Conservation (phyloP, 2,113 vertebrate species). For the Larimichthys polyactis region DNA sequence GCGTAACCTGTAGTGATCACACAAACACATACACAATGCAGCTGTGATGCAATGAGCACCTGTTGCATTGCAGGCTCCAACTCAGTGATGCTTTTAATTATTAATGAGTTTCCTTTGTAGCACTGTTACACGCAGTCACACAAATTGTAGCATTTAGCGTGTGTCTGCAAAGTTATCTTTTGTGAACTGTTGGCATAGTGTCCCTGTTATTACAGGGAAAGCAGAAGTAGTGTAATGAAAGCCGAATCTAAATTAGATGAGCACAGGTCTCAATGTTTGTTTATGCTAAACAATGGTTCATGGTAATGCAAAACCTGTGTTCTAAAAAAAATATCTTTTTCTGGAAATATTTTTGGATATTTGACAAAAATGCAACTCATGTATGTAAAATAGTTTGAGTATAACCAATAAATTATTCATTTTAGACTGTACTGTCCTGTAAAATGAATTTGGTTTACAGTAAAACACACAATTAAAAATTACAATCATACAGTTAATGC, state of each 20-base stretch:
- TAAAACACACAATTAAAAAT: neutral
- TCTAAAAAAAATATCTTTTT: neutral
- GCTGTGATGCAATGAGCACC: conserved; percentile 69
- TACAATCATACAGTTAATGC: too few species aligned
- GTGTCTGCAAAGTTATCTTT: conserved; percentile 8
- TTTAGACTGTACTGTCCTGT: neutral
- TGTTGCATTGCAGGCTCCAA: conserved; percentile 63
- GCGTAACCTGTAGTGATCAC: conserved; percentile 62
- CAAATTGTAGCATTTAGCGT: neutral
- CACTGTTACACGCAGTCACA: neutral
- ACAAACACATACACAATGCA: conserved; percentile 53
- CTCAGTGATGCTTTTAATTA: conserved; percentile 53
- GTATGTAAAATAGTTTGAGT: neutral
- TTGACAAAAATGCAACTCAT: neutral
- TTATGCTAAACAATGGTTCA: too few species aligned
- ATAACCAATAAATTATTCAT: neutral
- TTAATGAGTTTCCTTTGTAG: conserved; percentile 61
- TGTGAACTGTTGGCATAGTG: conserved; percentile 37
- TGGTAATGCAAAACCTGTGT: neutral
- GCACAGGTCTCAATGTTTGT: neutral
- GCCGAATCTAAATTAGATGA: neutral
- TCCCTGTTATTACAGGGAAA: neutral
- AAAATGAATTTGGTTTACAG: neutral
- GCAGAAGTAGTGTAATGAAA: neutral
- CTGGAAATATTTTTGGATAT: neutral